Evolutionary conservation across 2,888 invertebrate species (phyloP).

Genomic region (Erebia ligea): DNA sequence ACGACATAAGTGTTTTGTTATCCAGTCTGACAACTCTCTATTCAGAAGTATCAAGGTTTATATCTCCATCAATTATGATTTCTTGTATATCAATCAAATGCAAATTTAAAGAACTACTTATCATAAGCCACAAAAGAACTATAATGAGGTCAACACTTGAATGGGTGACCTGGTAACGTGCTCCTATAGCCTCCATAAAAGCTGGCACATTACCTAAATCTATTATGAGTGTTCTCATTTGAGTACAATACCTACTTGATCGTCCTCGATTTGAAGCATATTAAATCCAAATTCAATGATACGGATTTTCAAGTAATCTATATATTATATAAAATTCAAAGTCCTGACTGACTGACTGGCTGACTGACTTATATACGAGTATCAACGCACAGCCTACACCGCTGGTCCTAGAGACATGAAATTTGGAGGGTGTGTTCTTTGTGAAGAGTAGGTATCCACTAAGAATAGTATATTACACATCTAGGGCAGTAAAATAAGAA

Average conservation of each 20-base stretch:
- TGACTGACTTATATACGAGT: no score
- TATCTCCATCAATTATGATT: not conserved
- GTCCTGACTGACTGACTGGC: no score
- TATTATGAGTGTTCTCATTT: conserved; percentile 3
- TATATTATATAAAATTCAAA: no score
- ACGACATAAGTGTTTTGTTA: no score
- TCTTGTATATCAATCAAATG: not conserved
- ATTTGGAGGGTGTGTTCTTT: no score
- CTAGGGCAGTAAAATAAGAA: no score
- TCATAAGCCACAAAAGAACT: not conserved
- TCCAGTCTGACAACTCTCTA: no score
- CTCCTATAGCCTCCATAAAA: not conserved
- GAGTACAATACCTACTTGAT: not conserved
- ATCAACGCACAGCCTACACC: no score
- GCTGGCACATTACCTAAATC: conserved; percentile 4
- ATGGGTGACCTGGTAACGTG: not conserved
- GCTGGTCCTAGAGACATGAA: no score
- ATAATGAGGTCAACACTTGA: not conserved
- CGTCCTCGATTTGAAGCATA: conserved; percentile 6
- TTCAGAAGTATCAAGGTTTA: no score
- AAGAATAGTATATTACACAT: no score
- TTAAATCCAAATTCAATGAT: not conserved
- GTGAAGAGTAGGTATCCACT: no score
- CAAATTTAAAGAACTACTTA: not conserved
- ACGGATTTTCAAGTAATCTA: conserved; percentile 3